phyloP scores from a whole-genome alignment of 2,113 vertebrate species.

The Picathartes gymnocephalus region DNA sequence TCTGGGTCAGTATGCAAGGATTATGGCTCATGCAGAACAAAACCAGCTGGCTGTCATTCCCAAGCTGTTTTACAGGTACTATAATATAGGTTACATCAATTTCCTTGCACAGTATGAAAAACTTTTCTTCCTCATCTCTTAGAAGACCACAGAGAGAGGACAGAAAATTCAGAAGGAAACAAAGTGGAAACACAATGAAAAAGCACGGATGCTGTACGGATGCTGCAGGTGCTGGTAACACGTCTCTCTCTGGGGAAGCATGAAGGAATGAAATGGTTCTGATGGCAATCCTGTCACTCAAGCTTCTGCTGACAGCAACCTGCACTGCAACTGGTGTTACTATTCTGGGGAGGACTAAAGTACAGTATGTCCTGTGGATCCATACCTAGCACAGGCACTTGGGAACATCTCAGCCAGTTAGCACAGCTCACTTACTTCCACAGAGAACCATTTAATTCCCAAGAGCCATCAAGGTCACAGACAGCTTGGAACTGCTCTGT shows the following conservation, averaged over 20 bases:
- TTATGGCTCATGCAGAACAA: background rate
- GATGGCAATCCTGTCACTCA: background rate
- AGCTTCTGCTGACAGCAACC: background rate
- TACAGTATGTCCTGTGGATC: background rate
- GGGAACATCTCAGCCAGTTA: background rate
- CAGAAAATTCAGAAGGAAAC: background rate
- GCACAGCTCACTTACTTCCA: background rate
- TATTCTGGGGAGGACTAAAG: background rate
- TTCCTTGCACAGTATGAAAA: background rate
- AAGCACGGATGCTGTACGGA: background rate
- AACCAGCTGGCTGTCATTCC: background rate
- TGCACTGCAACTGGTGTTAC: background rate
- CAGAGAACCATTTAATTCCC: background rate
- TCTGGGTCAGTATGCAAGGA: background rate
- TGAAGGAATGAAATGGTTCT: background rate
- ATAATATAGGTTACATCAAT: background rate
- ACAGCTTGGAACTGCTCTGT: background rate
- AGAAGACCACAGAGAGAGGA: background rate
- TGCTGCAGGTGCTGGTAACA: background rate
- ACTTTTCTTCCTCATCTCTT: conserved; percentile 14
- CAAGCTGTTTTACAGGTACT: background rate
- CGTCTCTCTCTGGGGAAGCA: background rate
- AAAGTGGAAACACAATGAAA: background rate
- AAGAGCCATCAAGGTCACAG: conserved; percentile 6
- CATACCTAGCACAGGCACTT: background rate